Percentiles rank a stretch among this genome's conserved stretches.
These are phyloP conservation scores for Tragelaphus strepsiceros DNA, from an alignment of 2,113 vertebrate genomes.

Conservation along the genomic window DNA sequence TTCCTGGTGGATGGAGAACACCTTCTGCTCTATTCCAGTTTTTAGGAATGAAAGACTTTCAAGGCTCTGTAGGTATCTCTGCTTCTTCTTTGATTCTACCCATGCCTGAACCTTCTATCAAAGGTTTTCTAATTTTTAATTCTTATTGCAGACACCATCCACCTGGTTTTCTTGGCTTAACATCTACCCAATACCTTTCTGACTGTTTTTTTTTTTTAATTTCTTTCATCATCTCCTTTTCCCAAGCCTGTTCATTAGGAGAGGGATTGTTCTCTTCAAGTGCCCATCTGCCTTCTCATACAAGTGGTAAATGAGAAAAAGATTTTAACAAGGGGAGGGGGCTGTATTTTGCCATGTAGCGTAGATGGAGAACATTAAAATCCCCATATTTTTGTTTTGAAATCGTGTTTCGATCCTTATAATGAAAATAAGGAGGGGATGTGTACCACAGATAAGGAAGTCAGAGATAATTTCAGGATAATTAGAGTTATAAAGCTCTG, in stretches of 20 bases:
- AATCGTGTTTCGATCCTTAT: slow-evolving; percentile 14
- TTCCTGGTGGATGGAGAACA: slow-evolving; percentile 5
- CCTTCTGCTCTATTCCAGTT: slow-evolving; percentile 4
- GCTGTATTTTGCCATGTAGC: background rate
- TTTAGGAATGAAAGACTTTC: slow-evolving; percentile 39
- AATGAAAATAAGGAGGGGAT: background rate
- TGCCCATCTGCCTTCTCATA: background rate
- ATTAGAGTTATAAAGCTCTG: background rate
- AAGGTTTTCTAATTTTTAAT: slow-evolving; percentile 42
- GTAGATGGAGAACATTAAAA: background rate
- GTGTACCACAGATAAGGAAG: background rate
- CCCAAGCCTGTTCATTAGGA: background rate
- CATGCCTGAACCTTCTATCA: slow-evolving; percentile 21
- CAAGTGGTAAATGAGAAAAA: background rate
- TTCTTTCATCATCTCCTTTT: background rate
- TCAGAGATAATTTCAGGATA: background rate
- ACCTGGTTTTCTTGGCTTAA: background rate
- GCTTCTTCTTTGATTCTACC: slow-evolving; percentile 11
- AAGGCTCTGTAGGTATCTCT: background rate
- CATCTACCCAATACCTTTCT: background rate
- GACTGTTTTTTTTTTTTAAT: background rate
- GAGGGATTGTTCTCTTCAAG: background rate
- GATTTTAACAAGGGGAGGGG: background rate
- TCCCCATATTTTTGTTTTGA: background rate
- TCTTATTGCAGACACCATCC: background rate